phyloP scores from a whole-genome alignment of 2,888 invertebrate genomes.

The Entomobrya multifasciata region DNA sequence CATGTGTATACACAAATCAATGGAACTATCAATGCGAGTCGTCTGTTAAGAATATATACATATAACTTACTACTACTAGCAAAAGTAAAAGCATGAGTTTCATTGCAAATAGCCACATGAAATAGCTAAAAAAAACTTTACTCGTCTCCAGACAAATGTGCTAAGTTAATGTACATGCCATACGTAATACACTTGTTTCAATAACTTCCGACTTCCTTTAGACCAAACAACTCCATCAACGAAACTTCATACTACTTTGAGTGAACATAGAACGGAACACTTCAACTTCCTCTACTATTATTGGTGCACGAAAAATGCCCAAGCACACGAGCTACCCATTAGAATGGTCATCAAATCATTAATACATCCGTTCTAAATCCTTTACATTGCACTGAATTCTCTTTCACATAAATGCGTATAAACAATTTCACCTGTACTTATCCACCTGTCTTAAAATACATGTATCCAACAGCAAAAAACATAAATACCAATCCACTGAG shows the following conservation, averaged over 20 bases:
- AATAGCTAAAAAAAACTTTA: not conserved
- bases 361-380: constrained; percentile 65
- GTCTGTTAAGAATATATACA: not conserved
- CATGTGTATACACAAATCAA: not conserved
- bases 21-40: not conserved
- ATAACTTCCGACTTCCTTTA: constrained; percentile 49
- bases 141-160: not conserved
- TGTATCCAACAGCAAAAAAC: no score
- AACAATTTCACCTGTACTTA: not conserved
- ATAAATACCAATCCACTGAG: not conserved
- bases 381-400: not conserved
- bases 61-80: not conserved
- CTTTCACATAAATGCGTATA: not conserved
- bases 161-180: not conserved
- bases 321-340: constrained; percentile 60
- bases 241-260: constrained; percentile 58
- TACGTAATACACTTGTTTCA: not conserved
- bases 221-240: not conserved
- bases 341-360: constrained; percentile 73
- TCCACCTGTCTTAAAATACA: no score
- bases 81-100: not conserved
- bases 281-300: constrained; percentile 51
- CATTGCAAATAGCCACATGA: not conserved
- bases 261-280: constrained; percentile 23
- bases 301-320: constrained; percentile 4